Evolutionary conservation across 2,113 vertebrate species (phyloP).

Genomic region (Zosterops hypoxanthus): DNA sequence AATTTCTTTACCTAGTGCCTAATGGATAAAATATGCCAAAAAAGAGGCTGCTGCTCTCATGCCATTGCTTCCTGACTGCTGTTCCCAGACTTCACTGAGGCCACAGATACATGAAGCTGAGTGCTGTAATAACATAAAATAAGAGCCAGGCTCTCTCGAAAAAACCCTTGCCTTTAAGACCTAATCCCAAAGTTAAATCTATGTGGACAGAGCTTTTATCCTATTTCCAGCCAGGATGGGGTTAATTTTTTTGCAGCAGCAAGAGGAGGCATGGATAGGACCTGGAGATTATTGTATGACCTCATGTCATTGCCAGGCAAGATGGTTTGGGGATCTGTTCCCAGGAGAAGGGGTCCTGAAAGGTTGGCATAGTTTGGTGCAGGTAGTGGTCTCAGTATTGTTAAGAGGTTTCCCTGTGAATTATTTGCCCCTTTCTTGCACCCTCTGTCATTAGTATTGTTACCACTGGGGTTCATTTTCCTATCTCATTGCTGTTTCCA

Average conservation of each 20-base stretch:
- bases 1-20: background rate
- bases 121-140: background rate
- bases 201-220: background rate
- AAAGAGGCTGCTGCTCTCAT: background rate
- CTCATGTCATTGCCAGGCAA: background rate
- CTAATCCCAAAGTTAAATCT: background rate
- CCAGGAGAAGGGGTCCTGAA: background rate
- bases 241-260: background rate
- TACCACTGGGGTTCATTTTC: background rate
- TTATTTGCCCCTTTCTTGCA: background rate
- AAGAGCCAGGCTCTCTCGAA: background rate
- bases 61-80: background rate
- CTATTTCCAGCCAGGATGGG: background rate
- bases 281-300: background rate
- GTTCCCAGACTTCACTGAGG: background rate
- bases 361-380: too few species aligned
- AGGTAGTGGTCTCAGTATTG: fast-evolving
- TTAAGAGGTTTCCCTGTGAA: background rate
- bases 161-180: background rate
- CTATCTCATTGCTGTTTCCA: background rate
- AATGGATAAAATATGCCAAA: background rate
- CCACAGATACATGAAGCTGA: background rate
- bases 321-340: background rate
- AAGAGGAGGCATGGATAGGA: background rate
- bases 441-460: background rate